These are phyloP conservation scores for Trachemys scripta DNA, from an alignment of 2,113 vertebrate species.

Conservation along the genomic window DNA sequence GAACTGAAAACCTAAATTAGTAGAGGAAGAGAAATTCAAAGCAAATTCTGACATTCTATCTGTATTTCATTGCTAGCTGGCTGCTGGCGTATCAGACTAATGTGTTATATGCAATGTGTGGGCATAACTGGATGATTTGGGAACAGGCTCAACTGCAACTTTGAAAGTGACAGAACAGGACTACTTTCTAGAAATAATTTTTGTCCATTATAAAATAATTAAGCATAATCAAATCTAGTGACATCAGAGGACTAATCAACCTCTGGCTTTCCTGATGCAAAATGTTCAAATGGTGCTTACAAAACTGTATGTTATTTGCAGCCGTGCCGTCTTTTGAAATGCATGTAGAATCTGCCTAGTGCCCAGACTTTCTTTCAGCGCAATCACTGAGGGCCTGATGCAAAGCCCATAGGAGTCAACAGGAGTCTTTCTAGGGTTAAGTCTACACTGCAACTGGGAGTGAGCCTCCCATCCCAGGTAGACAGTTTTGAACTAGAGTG, in stretches of 20 bases:
- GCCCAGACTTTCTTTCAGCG: neutral
- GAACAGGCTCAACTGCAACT: neutral
- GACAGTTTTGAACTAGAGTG: neutral
- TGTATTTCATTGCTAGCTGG: neutral
- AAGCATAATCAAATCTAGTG: neutral
- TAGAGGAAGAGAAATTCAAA: neutral
- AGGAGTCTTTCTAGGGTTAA: neutral
- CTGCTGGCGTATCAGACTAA: accelerated
- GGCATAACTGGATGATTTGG: neutral
- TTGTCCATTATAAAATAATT: neutral
- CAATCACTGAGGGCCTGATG: neutral
- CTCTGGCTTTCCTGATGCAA: neutral
- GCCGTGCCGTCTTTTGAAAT: neutral
- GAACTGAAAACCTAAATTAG: neutral
- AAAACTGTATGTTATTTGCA: neutral
- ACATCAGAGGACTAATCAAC: neutral
- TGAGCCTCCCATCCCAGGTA: neutral
- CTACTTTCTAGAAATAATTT: neutral
- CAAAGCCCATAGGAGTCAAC: neutral
- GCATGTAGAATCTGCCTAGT: neutral
- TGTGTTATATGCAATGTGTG: neutral
- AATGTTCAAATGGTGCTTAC: neutral
- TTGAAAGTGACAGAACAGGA: neutral
- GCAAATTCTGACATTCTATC: neutral
- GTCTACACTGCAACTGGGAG: neutral